Conservation (phyloP, 2,797 vertebrate genomes). For the Enteromius argenteus region DNA sequence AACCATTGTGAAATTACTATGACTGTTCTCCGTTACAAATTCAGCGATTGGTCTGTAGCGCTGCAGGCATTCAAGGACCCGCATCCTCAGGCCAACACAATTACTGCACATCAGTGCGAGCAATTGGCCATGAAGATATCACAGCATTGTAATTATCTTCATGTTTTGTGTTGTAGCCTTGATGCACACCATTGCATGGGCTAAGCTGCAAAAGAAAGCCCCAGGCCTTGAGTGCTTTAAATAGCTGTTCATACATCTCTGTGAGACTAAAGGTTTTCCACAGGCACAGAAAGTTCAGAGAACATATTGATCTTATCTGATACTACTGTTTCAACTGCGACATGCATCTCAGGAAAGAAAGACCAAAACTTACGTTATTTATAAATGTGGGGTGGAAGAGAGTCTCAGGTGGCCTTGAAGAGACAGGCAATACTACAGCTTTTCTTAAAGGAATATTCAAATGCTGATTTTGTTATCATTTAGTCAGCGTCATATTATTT, state of each 20-base stretch:
- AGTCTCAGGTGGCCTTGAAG: background rate
- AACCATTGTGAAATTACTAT: slow-evolving; percentile 22
- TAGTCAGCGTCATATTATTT: background rate
- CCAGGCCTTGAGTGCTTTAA: slow-evolving; percentile 8
- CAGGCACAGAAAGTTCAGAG: background rate
- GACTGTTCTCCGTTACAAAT: slow-evolving; percentile 16
- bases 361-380: background rate
- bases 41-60: slow-evolving; percentile 61
- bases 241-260: background rate
- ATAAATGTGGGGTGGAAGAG: background rate
- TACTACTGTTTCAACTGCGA: background rate
- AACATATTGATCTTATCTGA: slow-evolving; percentile 2
- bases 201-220: slow-evolving; percentile 23
- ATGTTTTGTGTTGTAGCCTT: slow-evolving; percentile 72
- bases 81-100: slow-evolving; percentile 74
- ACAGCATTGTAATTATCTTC: slow-evolving; percentile 71
- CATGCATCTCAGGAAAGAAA: background rate
- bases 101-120: slow-evolving; percentile 80
- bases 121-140: slow-evolving; percentile 82
- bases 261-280: slow-evolving; percentile 20
- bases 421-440: background rate
- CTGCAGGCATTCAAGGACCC: slow-evolving; percentile 60
- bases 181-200: slow-evolving; percentile 73
- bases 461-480: background rate
- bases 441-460: slow-evolving; percentile 9